Evolutionary conservation across 2,113 vertebrate species (phyloP).

Genomic region (Platysteira castanea): DNA sequence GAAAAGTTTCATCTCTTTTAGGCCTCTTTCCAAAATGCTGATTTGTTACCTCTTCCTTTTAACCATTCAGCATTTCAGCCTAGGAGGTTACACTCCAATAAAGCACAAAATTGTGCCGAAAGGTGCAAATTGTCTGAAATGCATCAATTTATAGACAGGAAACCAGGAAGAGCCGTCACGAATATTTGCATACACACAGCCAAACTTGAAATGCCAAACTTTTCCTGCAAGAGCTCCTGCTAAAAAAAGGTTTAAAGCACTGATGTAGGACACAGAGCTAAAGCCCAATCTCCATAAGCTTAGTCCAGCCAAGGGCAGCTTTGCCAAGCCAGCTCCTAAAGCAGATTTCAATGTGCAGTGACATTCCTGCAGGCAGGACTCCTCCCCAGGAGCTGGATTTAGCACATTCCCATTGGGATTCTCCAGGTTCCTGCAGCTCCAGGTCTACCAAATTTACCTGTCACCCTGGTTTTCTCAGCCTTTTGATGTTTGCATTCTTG

Average conservation of each 20-base stretch:
- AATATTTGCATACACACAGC: background rate
- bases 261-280: background rate
- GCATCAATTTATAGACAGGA: background rate
- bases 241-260: background rate
- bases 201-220: background rate
- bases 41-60: background rate
- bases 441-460: background rate
- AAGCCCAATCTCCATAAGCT: rapidly evolving
- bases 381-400: background rate
- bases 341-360: rapidly evolving
- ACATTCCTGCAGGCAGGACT: background rate
- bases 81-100: rapidly evolving
- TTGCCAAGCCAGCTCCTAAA: background rate
- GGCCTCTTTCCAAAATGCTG: background rate
- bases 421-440: background rate
- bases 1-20: background rate
- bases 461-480: no score
- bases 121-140: background rate
- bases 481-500: no score
- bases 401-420: background rate
- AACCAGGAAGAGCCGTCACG: background rate
- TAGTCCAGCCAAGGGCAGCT: background rate
- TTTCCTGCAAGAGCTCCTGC: background rate
- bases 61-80: background rate
- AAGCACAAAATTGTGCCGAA: background rate